Conservation (phyloP, 2,888 invertebrate species). For the Chirona hameri region DNA sequence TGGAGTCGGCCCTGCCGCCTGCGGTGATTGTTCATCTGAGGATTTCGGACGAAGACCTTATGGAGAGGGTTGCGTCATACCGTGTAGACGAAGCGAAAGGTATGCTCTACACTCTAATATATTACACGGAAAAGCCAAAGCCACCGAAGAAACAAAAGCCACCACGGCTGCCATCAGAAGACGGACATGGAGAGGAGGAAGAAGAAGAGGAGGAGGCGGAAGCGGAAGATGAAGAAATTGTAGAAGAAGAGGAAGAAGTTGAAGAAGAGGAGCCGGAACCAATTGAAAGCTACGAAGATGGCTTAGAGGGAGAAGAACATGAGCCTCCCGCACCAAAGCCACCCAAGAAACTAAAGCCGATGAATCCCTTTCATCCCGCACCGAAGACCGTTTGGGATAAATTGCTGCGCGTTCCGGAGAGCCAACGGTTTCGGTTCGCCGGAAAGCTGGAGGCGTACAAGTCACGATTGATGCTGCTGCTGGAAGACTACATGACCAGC, state of each 20-base stretch:
- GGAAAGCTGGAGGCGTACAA: background rate
- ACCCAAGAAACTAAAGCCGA: background rate
- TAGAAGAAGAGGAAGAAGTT: background rate
- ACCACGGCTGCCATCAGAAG: background rate
- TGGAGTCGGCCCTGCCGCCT: background rate
- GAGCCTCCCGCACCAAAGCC: too few relatives aligned
- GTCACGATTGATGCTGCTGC: background rate
- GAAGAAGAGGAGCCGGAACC: background rate
- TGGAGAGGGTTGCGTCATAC: background rate
- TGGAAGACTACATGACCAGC: conserved; percentile 3
- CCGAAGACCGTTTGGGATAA: background rate
- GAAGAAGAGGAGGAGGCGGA: conserved; percentile 8
- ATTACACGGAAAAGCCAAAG: conserved; percentile 10
- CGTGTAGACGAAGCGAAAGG: background rate
- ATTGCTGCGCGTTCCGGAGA: background rate
- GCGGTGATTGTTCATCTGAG: background rate
- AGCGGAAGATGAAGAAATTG: background rate
- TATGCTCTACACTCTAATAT: background rate
- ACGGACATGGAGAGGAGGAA: background rate
- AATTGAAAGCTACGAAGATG: too few relatives aligned
- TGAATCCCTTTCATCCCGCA: background rate
- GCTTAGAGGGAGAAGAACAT: too few relatives aligned
- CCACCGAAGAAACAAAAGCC: background rate
- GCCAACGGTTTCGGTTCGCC: background rate
- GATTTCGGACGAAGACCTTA: background rate